A percentile compares a stretch with the other conserved stretches of the same genome.
Evolutionary conservation across 92 coral and sea anemone genomes (phyloP).

Genomic region (Palythoa grandiflora): DNA sequence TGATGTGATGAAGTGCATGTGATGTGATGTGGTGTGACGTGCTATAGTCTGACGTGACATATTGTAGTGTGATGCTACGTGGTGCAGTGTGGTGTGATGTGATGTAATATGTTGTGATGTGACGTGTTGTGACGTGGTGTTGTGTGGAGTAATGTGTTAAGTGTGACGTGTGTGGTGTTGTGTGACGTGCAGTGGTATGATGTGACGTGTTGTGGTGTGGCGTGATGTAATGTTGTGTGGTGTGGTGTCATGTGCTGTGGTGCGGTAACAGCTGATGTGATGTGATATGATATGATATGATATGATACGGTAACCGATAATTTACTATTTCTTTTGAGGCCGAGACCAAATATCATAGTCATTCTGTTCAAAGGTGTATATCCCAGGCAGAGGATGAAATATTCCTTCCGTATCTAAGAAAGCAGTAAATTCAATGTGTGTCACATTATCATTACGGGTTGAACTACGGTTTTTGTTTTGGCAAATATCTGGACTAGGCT

Average conservation of each 20-base stretch:
- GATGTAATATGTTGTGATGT: background rate
- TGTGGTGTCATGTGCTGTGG: background rate
- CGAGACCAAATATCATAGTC: conserved; percentile 77
- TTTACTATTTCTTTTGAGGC: background rate
- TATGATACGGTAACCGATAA: background rate
- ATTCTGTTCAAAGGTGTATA: conserved; percentile 53
- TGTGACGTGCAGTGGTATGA: background rate
- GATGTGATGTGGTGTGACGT: background rate
- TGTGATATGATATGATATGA: background rate
- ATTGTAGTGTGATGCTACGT: background rate
- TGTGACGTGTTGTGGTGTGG: background rate
- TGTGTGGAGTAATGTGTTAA: background rate
- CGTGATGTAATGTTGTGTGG: background rate
- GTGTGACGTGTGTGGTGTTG: background rate
- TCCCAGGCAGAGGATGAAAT: conserved; percentile 60
- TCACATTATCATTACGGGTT: background rate
- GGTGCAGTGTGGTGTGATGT: background rate
- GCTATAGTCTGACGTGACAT: too few species aligned
- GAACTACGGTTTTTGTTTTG: background rate
- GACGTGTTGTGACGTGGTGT: background rate
- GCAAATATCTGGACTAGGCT: background rate
- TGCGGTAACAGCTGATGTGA: background rate
- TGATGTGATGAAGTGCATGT: background rate
- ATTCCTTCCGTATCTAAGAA: conserved; percentile 61
- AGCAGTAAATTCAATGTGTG: conserved; percentile 56